These are phyloP conservation scores for Melanotaenia boesemani DNA, from an alignment of 2,797 vertebrate genomes.

Conservation along the genomic window DNA sequence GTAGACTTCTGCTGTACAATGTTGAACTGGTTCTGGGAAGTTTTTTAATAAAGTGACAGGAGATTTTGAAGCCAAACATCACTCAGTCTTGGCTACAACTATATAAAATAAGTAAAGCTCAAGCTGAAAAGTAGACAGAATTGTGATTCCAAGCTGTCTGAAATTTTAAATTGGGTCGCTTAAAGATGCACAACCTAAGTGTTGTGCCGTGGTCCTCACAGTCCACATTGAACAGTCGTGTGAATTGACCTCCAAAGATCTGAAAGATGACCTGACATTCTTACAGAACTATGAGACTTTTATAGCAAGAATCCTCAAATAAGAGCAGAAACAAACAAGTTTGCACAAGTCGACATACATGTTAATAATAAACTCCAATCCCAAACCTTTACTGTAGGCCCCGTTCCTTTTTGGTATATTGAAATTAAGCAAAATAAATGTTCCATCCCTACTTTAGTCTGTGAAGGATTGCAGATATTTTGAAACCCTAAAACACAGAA, in stretches of 20 bases:
- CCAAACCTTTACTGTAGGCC: neutral
- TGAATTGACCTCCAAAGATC: neutral
- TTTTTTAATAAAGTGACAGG: no score
- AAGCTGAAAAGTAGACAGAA: no score
- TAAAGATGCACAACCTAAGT: no score
- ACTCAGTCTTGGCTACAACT: no score
- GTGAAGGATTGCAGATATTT: neutral
- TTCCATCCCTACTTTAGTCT: neutral
- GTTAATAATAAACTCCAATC: neutral
- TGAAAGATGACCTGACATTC: neutral
- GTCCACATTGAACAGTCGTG: neutral
- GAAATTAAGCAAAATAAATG: neutral
- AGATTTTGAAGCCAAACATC: neutral
- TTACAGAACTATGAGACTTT: neutral
- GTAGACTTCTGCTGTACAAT: neutral
- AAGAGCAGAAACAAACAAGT: neutral
- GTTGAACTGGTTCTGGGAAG: neutral
- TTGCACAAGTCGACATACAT: neutral
- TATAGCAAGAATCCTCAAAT: neutral
- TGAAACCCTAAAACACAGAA: neutral
- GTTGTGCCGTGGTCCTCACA: neutral
- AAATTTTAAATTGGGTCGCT: no score
- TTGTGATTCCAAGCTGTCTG: no score
- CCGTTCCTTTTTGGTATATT: neutral
- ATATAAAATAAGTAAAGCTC: no score